Evolutionary conservation across 53 echinoderm and acorn worm genomes (phyloP).

Genomic region (Antedon mediterranea): DNA sequence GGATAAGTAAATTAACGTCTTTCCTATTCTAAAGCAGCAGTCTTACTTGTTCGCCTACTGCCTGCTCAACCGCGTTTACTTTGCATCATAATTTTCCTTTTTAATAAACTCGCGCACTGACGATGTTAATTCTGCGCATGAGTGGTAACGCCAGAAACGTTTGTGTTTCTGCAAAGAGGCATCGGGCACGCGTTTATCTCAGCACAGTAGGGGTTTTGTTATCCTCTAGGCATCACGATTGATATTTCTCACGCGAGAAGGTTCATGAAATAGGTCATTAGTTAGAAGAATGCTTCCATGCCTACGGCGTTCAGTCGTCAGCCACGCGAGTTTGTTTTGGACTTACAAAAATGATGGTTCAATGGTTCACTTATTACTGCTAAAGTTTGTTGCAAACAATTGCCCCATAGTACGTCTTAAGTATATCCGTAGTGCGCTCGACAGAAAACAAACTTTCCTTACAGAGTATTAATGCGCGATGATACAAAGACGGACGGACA

Average conservation of each 20-base stretch:
- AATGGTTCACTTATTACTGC: too few species aligned
- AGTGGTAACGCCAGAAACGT: background rate
- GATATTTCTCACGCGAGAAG: slow-evolving; percentile 1
- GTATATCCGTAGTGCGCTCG: too few species aligned
- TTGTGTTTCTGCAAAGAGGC: background rate
- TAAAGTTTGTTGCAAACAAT: too few species aligned
- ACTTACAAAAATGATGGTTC: background rate
- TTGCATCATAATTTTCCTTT: background rate
- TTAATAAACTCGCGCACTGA: background rate
- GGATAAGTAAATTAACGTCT: background rate
- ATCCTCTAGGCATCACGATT: background rate
- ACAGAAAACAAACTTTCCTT: too few species aligned
- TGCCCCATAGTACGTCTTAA: too few species aligned
- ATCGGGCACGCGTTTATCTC: background rate
- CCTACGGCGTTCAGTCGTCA: background rate
- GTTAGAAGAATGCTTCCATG: background rate
- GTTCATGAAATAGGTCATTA: background rate
- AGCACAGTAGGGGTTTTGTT: background rate
- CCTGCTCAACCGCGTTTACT: background rate
- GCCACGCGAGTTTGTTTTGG: slow-evolving; percentile 1
- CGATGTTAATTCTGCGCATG: background rate
- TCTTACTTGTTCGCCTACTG: too few species aligned
- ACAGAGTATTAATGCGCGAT: too few species aligned
- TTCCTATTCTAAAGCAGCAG: background rate
- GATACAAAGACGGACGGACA: too few species aligned